phyloP scores from a whole-genome alignment of 2,888 invertebrate genomes.

The Drosophila borborema region DNA sequence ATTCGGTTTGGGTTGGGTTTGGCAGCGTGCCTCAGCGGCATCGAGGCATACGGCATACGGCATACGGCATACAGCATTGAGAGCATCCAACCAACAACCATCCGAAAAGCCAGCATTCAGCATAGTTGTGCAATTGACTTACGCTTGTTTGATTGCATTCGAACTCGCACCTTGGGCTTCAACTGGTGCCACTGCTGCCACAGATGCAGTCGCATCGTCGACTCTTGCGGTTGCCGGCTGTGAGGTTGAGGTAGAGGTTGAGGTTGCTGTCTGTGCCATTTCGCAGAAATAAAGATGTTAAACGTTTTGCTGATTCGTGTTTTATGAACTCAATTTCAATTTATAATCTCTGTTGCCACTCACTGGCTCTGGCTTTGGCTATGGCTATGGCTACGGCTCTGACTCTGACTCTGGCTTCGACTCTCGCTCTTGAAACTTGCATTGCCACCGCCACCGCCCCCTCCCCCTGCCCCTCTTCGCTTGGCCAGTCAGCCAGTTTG shows the following conservation, averaged over 20 bases:
- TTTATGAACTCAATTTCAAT: slow-evolving; percentile 84
- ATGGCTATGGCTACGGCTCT: slow-evolving; percentile 34
- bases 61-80: slow-evolving; percentile 29
- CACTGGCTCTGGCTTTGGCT: slow-evolving; percentile 57
- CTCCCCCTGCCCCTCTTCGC: slow-evolving; percentile 3
- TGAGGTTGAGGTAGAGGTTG: slow-evolving; percentile 46
- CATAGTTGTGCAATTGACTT: slow-evolving; percentile 71
- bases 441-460: slow-evolving; percentile 7
- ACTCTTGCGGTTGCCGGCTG: slow-evolving; percentile 61
- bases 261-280: slow-evolving; percentile 65
- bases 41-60: slow-evolving; percentile 11
- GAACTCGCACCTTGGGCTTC: slow-evolving; percentile 74
- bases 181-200: slow-evolving; percentile 47
- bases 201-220: slow-evolving; percentile 39
- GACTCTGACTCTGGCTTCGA: slow-evolving; percentile 36
- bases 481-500: slow-evolving; percentile 47
- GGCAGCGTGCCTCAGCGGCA: slow-evolving; percentile 33
- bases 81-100: slow-evolving; percentile 41
- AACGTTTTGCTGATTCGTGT: slow-evolving; percentile 84
- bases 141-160: slow-evolving; percentile 79
- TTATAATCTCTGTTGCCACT: slow-evolving; percentile 82
- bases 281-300: slow-evolving; percentile 83
- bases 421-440: slow-evolving; percentile 15
- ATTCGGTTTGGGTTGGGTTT: slow-evolving; percentile 21
- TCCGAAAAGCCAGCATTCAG: slow-evolving; percentile 39